A percentile compares a stretch with the other conserved stretches of the same genome.
Conservation (phyloP, 2,888 invertebrate genomes). For the Erynnis tages region DNA sequence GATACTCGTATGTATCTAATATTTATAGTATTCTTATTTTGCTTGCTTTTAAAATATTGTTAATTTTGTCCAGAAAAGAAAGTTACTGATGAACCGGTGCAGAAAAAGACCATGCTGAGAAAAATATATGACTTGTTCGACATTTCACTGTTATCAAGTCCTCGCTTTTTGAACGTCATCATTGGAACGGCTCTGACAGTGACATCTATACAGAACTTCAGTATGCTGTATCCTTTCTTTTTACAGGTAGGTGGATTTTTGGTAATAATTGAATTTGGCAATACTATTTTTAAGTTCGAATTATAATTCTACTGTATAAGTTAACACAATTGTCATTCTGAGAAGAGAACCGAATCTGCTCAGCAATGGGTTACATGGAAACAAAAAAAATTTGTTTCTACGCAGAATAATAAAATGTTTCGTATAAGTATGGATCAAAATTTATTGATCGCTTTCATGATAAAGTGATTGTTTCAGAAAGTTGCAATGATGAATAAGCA, state of each 20-base stretch:
- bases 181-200: slow-evolving; percentile 85
- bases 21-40: too few relatives aligned
- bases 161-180: slow-evolving; percentile 84
- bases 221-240: slow-evolving; percentile 86
- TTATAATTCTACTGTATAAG: too few relatives aligned
- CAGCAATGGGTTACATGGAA: too few relatives aligned
- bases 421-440: too few relatives aligned
- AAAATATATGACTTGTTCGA: slow-evolving; percentile 80
- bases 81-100: slow-evolving; percentile 24
- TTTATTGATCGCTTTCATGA: slow-evolving; percentile 12
- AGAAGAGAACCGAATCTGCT: too few relatives aligned
- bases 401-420: too few relatives aligned
- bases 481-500: slow-evolving; percentile 62
- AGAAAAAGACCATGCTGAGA: slow-evolving; percentile 42
- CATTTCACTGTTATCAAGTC: slow-evolving; percentile 82
- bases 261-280: too few relatives aligned
- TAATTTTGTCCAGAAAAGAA: slow-evolving; percentile 43
- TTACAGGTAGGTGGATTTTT: slow-evolving; percentile 83
- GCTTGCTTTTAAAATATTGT: too few relatives aligned
- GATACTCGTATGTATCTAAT: too few relatives aligned
- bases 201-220: slow-evolving; percentile 86
- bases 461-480: slow-evolving; percentile 52
- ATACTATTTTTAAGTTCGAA: too few relatives aligned
- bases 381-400: too few relatives aligned
- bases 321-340: too few relatives aligned